Conservation (phyloP, 2,888 invertebrate genomes). For the Sabatieria punctata region DNA sequence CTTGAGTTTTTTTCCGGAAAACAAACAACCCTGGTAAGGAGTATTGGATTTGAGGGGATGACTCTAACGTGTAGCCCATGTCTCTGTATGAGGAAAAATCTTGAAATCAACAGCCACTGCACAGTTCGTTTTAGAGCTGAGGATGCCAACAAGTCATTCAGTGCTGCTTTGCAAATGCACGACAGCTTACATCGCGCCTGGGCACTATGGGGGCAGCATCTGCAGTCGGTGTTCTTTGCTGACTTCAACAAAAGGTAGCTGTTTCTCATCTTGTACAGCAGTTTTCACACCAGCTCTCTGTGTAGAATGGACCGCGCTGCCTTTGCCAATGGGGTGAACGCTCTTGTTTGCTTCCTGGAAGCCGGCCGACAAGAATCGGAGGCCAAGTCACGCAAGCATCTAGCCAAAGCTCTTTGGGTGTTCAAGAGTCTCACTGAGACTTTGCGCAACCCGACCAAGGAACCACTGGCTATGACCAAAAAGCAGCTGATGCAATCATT, state of each 20-base stretch:
- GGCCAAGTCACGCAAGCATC: constrained; percentile 17
- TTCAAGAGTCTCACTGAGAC: too few species aligned
- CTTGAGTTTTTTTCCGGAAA: too few species aligned
- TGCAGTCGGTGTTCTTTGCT: constrained; percentile 38
- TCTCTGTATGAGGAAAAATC: too few species aligned
- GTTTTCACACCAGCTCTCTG: background rate
- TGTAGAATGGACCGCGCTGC: background rate
- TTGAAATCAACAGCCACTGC: constrained; percentile 6
- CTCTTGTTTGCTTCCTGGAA: constrained; percentile 19
- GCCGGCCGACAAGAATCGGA: constrained; percentile 17
- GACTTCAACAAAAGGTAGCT: background rate
- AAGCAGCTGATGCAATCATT: too few species aligned
- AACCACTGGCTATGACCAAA: too few species aligned
- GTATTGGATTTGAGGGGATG: too few species aligned
- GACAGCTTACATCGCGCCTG: constrained; percentile 76
- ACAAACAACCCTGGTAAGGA: too few species aligned
- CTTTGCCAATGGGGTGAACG: constrained; percentile 9
- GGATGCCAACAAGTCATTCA: constrained; percentile 88
- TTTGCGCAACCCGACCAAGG: too few species aligned
- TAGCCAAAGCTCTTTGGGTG: too few species aligned
- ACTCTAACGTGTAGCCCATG: too few species aligned
- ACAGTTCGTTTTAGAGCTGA: constrained; percentile 47
- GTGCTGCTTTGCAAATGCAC: constrained; percentile 77
- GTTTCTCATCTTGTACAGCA: background rate
- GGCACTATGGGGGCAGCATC: constrained; percentile 92